Evolutionary conservation across 2,797 vertebrate species (phyloP).

Genomic region (Propithecus deckenii): DNA sequence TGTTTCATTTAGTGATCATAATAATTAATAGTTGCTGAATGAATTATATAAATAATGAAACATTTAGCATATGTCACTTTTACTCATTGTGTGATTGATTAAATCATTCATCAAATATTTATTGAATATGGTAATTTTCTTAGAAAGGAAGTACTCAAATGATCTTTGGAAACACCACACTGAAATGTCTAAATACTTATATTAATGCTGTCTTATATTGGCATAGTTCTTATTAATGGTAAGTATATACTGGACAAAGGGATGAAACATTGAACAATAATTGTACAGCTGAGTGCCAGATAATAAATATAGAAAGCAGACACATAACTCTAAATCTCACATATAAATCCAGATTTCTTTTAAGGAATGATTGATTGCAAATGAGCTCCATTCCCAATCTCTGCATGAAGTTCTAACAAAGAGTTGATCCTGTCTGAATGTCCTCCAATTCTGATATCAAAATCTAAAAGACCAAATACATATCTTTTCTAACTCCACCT

Average conservation of each 20-base stretch:
- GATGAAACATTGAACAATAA: background rate
- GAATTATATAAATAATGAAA: background rate
- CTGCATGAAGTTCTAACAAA: background rate
- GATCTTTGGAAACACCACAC: background rate
- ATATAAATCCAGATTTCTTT: background rate
- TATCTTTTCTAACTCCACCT: background rate
- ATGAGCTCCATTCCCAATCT: background rate
- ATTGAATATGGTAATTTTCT: background rate
- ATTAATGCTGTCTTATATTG: background rate
- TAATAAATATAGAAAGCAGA: background rate
- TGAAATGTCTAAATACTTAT: background rate
- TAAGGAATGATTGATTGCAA: background rate
- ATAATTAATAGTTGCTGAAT: background rate
- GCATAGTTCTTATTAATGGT: background rate
- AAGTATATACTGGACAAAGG: background rate
- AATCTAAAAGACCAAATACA: background rate
- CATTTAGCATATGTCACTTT: background rate
- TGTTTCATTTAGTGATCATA: background rate
- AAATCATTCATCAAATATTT: background rate
- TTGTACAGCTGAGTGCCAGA: background rate
- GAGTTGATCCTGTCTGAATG: background rate
- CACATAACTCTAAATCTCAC: background rate
- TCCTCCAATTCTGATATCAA: background rate
- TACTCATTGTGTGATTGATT: background rate
- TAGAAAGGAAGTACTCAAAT: background rate